Percentiles rank a stretch among this genome's conserved stretches.
Conservation (phyloP, 92 coral and sea anemone species). For the Bergia sp. region DNA sequence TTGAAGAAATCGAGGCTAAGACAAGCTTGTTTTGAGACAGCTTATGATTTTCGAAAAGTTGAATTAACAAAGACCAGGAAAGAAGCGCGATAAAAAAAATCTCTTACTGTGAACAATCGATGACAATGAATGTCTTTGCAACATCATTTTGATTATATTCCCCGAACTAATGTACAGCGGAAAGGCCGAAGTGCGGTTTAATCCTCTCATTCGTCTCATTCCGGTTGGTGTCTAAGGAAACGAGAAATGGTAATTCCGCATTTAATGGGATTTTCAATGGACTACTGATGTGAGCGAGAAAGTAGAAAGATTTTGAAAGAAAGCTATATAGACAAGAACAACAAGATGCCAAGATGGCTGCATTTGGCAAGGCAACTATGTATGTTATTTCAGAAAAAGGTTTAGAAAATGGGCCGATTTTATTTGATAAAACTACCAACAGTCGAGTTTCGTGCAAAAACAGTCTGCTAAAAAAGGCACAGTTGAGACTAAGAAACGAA, state of each 20-base stretch:
- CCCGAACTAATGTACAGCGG: background rate
- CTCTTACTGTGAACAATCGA: background rate
- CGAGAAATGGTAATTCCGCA: background rate
- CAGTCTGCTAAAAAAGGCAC: background rate
- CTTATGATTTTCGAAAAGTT: background rate
- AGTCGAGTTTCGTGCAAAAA: conserved; percentile 40
- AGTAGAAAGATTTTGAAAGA: background rate
- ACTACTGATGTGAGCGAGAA: background rate
- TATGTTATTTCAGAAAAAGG: conserved; percentile 76
- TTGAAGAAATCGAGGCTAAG: background rate
- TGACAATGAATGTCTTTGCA: background rate
- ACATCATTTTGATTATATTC: background rate
- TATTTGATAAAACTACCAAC: conserved; percentile 35
- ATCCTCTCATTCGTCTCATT: background rate
- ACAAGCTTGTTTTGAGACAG: background rate
- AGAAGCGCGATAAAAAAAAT: background rate
- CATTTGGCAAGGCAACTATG: conserved; percentile 63
- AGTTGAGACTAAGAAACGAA: background rate
- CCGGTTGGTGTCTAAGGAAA: background rate
- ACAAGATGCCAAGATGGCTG: conserved; percentile 7
- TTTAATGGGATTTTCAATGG: background rate
- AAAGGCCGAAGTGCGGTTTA: background rate
- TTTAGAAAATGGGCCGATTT: conserved; percentile 59
- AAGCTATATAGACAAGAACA: background rate
- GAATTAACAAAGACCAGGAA: background rate